A percentile compares a stretch with the other conserved stretches of the same genome.
These are phyloP conservation scores for Zaprionus kolodkinae DNA, from an alignment of 1,140 invertebrate genomes.

Conservation along the genomic window DNA sequence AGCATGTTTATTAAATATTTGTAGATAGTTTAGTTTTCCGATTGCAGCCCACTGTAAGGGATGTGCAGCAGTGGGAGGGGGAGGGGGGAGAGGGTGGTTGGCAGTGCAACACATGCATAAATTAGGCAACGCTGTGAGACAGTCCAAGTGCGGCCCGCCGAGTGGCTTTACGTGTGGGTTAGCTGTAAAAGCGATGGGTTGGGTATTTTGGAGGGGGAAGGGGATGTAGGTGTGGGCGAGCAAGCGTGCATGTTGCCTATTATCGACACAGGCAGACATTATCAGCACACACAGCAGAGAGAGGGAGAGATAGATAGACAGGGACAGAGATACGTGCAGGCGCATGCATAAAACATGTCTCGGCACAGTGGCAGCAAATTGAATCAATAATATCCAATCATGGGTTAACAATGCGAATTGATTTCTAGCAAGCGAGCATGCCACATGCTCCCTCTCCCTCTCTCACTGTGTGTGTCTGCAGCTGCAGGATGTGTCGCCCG, in stretches of 20 bases:
- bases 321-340: slow-evolving; percentile 29
- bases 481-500: slow-evolving; percentile 2
- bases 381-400: slow-evolving; percentile 84
- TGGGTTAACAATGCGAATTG: slow-evolving; percentile 83
- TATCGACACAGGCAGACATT: slow-evolving; percentile 72
- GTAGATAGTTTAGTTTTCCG: not conserved
- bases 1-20: not conserved
- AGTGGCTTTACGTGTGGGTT: slow-evolving; percentile 10
- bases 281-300: slow-evolving; percentile 48
- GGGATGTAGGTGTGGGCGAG: slow-evolving; percentile 17
- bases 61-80: not conserved
- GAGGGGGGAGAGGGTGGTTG: not conserved
- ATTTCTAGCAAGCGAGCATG: slow-evolving; percentile 75
- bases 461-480: not conserved
- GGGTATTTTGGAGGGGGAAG: not conserved
- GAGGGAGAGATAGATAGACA: not conserved
- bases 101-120: slow-evolving; percentile 68
- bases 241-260: slow-evolving; percentile 69
- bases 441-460: slow-evolving; percentile 26
- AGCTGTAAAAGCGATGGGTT: not conserved
- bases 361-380: slow-evolving; percentile 78
- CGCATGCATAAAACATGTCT: slow-evolving; percentile 79
- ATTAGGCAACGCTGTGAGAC: slow-evolving; percentile 57
- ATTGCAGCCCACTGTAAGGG: not conserved
- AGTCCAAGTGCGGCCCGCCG: slow-evolving; percentile 20